Base-by-base conservation (phyloP, 2,113 vertebrate genomes). In the Aegithalos caudatus region DNA sequence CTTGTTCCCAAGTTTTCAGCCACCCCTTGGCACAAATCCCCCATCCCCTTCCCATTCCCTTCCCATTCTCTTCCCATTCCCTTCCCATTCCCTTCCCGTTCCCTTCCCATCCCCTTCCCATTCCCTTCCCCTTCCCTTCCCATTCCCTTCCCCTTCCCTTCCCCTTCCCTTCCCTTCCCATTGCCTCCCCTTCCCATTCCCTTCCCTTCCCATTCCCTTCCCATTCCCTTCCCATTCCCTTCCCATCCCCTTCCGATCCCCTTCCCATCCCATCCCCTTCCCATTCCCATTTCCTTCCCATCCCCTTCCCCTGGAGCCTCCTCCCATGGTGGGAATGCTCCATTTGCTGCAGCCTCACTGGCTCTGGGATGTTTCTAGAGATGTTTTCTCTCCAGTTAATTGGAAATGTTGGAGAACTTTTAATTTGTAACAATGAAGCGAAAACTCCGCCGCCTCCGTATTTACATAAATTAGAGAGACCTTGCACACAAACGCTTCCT, bases 381-480 rank as follows among this genome's bases (percentile, higher is more conserved):
- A 25, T 53, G 74, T 87, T 90, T 85, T 85, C 91, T 85, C 79
- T 85, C 40, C 84, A 48, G 95, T 60, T 96, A 73, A 95, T 92
- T 95, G 95, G 92, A 88, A 95, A 90, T 91, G 94, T 95, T 78
- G 81, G 71, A 38, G 58, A 96, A 94, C 84, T 95, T 95, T 86
- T 90, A 83, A 95, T 95, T 96, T 92, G 89, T 71, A 69, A 95
- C 94, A 94, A 91, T 25, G 91, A 73, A 91, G 81, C 35, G 58
- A 77, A 95, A 91, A 94, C 35, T 58, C 78, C 17, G 35, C 81
- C 3, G 20, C 84, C 89, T 90, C 87, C 0, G 2, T 88, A 91
- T 96, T 96, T 96, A 72, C 96, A 97, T 95, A 83, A 95, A 95
- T 88, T 73, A 94, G 79, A 70, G 79, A 19, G 84, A 92, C 86